Percentiles rank a stretch among this genome's conserved stretches.
phyloP scores from a whole-genome alignment of 1,140 invertebrate genomes.

The Oryctes rhinoceros region DNA sequence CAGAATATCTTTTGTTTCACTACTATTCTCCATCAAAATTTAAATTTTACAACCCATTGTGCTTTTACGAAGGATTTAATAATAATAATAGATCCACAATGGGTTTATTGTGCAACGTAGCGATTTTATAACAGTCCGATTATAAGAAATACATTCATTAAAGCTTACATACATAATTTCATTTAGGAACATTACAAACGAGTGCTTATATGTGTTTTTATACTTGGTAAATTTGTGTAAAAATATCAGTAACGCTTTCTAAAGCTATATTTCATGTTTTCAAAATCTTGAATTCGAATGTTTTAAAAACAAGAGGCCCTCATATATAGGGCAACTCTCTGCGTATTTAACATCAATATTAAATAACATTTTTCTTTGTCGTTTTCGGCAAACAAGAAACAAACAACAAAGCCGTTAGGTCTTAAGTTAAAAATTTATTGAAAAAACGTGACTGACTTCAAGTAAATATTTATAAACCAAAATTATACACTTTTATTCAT shows the following conservation, averaged over 20 bases:
- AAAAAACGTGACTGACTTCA: neutral
- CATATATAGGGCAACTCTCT: neutral
- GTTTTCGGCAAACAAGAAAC: neutral
- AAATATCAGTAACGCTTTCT: neutral
- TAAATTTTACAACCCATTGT: too few relatives aligned
- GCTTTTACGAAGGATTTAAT: too few relatives aligned
- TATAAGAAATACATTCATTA: too few relatives aligned
- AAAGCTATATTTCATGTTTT: neutral
- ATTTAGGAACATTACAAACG: too few relatives aligned
- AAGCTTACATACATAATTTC: too few relatives aligned
- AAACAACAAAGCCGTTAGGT: neutral
- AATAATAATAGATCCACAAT: too few relatives aligned
- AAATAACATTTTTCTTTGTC: slow-evolving; percentile 3
- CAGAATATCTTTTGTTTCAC: too few relatives aligned
- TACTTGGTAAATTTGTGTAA: too few relatives aligned
- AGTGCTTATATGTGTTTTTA: too few relatives aligned
- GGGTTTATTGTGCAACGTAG: too few relatives aligned
- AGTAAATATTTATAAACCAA: neutral
- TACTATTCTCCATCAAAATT: too few relatives aligned
- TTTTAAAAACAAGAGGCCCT: neutral
- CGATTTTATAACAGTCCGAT: too few relatives aligned
- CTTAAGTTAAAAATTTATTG: slow-evolving; percentile 5
- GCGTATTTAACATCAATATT: neutral
- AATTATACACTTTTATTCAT: neutral
- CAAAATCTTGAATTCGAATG: neutral